Evolutionary conservation across 2,888 invertebrate genomes (phyloP), one percentile per base, ranked within the genome.

Genomic region (Melinaea menophilus): DNA sequence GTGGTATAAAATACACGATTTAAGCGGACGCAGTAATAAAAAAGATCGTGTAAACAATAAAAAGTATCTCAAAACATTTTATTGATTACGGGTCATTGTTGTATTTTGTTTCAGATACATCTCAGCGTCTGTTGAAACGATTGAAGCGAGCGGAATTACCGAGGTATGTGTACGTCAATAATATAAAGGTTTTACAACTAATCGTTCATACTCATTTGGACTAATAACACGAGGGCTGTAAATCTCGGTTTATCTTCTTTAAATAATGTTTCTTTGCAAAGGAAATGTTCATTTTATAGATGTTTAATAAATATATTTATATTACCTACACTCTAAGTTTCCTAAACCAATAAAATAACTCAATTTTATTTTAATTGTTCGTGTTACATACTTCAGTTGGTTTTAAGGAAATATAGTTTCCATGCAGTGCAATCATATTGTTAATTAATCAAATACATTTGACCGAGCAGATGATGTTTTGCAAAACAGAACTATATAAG

Each of bases 51-150:
- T 51, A 48, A 48, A 48, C 22, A 4, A 48, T 48, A 13, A 48
- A 48, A 22, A 48, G n/a, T 13, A 48, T n/a, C 5, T 4, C 9
- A 22, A 11, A 22, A 7, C 12, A 22, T 13, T 41, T 59, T 37
- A 55, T 37, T 45, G 3, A 13, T 48, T 35, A 5, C n/a, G n/a
- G 33, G 58, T 35, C 35, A 51, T 56, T 37, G 58, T 46, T 41
- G 45, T 66, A 64, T 76, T 71, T 81, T 82, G 78, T 88, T 89
- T 73, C 88, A 89, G 89, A 85, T 81, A 79, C 81, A 70, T 76
- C 79, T 75, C 80, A 75, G 75, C 76, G 74, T 72, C 73, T 74
- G 74, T 77, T 78, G 79, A 80, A 81, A 73, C 74, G 74, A 76
- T 72, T 80, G 79, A 81, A 82, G 77, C 81, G 82, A 78, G 75